phyloP scores from a whole-genome alignment of 2,113 vertebrate genomes.

The Pristiophorus japonicus region DNA sequence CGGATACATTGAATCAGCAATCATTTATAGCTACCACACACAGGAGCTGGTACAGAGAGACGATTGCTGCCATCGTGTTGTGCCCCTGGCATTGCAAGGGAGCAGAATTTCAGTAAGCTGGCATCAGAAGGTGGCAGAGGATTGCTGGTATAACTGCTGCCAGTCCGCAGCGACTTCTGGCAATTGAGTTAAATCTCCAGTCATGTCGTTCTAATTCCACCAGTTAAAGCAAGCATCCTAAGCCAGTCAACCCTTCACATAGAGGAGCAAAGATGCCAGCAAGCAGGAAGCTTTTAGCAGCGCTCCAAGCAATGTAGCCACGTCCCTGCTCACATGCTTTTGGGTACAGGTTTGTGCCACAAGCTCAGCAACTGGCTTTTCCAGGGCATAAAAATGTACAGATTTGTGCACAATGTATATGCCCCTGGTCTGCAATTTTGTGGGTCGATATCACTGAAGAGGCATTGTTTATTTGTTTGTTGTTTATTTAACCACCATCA shows the following conservation, averaged over 20 bases:
- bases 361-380: neutral
- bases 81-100: neutral
- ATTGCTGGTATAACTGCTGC: neutral
- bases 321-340: neutral
- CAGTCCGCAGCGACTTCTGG: neutral
- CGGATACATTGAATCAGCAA: neutral
- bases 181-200: neutral
- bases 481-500: no score
- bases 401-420: neutral
- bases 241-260: neutral
- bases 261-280: neutral
- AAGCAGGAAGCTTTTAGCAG: neutral
- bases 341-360: neutral
- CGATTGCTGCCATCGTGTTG: neutral
- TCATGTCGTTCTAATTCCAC: neutral
- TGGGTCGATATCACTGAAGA: neutral
- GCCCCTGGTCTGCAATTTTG: neutral
- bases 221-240: neutral
- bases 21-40: no score
- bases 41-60: neutral
- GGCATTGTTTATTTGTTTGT: no score
- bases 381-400: neutral
- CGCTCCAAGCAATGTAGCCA: neutral
- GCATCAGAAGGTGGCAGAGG: neutral
- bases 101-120: neutral